Evolutionary conservation across 2,888 invertebrate species (phyloP), one percentile per base, ranked within the genome.

Genomic region (Yponomeuta plumbellus): DNA sequence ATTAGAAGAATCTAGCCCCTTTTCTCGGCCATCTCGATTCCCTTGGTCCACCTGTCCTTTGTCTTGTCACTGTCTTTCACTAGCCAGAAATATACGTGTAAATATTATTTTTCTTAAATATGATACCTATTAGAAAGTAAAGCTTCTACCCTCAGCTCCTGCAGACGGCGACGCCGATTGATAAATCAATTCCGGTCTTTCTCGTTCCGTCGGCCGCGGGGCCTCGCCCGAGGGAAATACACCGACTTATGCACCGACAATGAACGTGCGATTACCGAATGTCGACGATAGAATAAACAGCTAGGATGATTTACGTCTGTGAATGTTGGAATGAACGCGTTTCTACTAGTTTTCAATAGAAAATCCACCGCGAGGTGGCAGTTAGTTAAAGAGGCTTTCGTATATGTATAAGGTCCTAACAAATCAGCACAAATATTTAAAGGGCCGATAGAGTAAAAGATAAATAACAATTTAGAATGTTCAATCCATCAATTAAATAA

Each of bases 151-250:
- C 44, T 17, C 34, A 34, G 34, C 5, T 13, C 44, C 17, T 5
- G 13, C 13, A 13, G 44, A 3, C 17, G 13, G 17, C 13, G 17
- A 52, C 44, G 58, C 2, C 58, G 58, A 58, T 58, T 58, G 58
- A 58, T 58, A 58, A 58, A 58, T 58, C 58, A 58, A 58, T 58
- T 58, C 58, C 58, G 58, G 2, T 20, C 58, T 20, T 58, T 58
- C 58, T 20, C 58, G 11, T 22, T 58, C 58, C 34, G 23, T 17
- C 34, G 34, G 26, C 21, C 59, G 59, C 59, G 21, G 59, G 21
- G 44, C 11, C 5, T 21, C 1, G 26, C 61, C 61, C 11, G 22
- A 17, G 61, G 61, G 61, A 61, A 61, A 23, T 61, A 61, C 61
- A 61, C 26, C 17, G 61, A 61, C 61, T 61, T 61, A 61, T 61